A percentile compares a stretch with the other conserved stretches of the same genome.
phyloP scores from a whole-genome alignment of 2,888 invertebrate genomes.

The Harmothoe impar region DNA sequence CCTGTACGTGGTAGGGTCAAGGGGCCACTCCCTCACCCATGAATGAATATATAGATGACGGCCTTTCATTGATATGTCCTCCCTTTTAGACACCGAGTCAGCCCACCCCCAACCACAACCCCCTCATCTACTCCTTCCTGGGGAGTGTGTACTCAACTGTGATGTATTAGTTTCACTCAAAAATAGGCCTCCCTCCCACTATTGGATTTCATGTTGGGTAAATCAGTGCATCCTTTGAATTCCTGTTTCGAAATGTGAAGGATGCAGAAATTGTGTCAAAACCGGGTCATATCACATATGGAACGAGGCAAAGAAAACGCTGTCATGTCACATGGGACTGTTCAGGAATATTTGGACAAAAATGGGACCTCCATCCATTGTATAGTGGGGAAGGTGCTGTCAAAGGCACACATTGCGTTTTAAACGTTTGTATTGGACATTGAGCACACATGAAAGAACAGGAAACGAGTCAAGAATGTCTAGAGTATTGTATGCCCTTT shows the following conservation, averaged over 20 bases:
- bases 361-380: no score
- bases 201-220: no score
- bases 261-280: no score
- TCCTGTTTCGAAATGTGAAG: no score
- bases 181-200: neutral
- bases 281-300: no score
- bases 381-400: no score
- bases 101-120: neutral
- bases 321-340: no score
- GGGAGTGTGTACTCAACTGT: neutral
- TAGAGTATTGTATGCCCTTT: neutral
- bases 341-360: no score
- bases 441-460: neutral
- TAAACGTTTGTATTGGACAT: neutral
- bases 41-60: neutral
- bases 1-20: neutral
- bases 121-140: neutral
- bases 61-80: neutral
- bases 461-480: neutral
- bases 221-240: no score
- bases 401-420: no score
- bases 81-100: neutral
- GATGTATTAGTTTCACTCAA: neutral
- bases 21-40: slow-evolving; percentile 20
- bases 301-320: no score